A percentile compares a stretch with the other conserved stretches of the same genome.
Evolutionary conservation across 1,140 invertebrate genomes (phyloP).

Genomic region (Nomia melanderi): DNA sequence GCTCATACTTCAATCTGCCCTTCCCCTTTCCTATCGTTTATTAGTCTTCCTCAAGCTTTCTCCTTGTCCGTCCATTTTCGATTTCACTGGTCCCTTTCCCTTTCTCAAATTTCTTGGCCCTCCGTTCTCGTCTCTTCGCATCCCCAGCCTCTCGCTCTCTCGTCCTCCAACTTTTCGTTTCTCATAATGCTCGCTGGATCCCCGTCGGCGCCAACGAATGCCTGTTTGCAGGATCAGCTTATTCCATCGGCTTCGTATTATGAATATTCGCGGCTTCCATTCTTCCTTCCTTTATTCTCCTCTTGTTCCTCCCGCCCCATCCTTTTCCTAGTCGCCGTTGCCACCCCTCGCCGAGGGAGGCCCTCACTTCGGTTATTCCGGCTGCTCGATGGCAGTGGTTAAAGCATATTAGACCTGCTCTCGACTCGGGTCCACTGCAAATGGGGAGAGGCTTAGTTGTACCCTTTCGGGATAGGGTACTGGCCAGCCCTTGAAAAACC

Average conservation of each 20-base stretch:
- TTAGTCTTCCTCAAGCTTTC: background rate
- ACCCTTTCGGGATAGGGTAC: slow-evolving; percentile 40
- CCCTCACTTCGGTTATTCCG: slow-evolving; percentile 31
- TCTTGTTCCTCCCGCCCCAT: background rate
- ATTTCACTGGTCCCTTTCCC: background rate
- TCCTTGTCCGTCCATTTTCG: slow-evolving; percentile 2
- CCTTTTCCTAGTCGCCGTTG: background rate
- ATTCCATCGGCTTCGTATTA: slow-evolving; percentile 66
- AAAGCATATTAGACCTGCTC: slow-evolving; percentile 72
- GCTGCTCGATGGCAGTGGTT: slow-evolving; percentile 48
- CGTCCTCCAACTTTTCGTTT: slow-evolving; percentile 13
- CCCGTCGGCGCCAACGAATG: slow-evolving; percentile 54
- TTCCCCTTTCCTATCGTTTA: background rate
- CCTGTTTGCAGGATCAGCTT: slow-evolving; percentile 69
- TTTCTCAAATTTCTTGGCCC: background rate
- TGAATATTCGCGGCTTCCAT: slow-evolving; percentile 62
- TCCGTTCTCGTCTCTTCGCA: background rate
- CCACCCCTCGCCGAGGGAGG: background rate
- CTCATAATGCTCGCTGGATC: slow-evolving; percentile 57
- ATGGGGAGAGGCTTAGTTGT: slow-evolving; percentile 54
- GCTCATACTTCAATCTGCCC: background rate
- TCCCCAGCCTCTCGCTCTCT: background rate
- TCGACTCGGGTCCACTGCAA: slow-evolving; percentile 63
- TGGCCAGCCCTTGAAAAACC: slow-evolving; percentile 59
- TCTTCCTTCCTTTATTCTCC: slow-evolving; percentile 3